phyloP scores from a whole-genome alignment of 2,113 vertebrate genomes.

The Lamprologus ornatipinnis region DNA sequence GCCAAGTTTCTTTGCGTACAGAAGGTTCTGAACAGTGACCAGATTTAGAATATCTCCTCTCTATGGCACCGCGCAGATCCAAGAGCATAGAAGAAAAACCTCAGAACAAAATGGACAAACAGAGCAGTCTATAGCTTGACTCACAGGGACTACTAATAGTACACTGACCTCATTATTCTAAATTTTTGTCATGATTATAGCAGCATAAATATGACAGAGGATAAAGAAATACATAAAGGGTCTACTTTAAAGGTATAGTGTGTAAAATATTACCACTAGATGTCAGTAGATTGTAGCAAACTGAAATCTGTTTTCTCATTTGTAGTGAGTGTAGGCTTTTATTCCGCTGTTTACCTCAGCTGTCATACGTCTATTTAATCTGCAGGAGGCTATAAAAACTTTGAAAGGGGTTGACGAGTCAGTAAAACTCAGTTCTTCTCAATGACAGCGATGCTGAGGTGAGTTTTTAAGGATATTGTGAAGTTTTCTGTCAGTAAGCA shows the following conservation, averaged over 20 bases:
- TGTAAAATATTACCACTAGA: background rate
- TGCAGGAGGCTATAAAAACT: background rate
- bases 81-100: background rate
- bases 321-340: background rate
- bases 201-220: background rate
- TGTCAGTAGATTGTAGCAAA: background rate
- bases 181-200: background rate
- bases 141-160: background rate
- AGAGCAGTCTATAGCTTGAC: background rate
- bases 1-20: background rate
- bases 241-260: background rate
- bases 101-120: background rate
- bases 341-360: background rate
- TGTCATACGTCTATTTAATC: background rate
- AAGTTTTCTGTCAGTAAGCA: background rate
- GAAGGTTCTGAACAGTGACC: background rate
- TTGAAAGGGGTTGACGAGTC: background rate
- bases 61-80: background rate
- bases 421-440: background rate
- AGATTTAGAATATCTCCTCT: background rate
- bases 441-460: background rate
- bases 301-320: background rate
- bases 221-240: background rate
- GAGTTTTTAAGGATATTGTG: background rate
- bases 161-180: background rate